Percentiles rank a stretch among this genome's conserved stretches.
Conservation (phyloP, 2,888 invertebrate species). For the Melanophora roralis region DNA sequence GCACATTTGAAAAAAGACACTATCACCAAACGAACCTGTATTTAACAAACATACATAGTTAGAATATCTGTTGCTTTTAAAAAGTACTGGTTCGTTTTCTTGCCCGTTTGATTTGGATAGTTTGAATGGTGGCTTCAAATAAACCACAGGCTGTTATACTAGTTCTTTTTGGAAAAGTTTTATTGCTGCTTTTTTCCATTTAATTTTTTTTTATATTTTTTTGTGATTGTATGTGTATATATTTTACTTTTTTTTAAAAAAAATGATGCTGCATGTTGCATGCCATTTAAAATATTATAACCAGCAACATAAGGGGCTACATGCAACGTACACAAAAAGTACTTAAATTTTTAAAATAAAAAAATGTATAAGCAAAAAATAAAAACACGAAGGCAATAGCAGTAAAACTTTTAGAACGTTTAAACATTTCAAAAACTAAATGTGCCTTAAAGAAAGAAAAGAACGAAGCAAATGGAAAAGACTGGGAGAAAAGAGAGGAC, state of each 20-base stretch:
- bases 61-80: slow-evolving; percentile 45
- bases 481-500: slow-evolving; percentile 9
- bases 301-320: slow-evolving; percentile 37
- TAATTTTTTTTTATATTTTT: not conserved
- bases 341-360: slow-evolving; percentile 67
- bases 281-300: slow-evolving; percentile 59
- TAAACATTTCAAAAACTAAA: slow-evolving; percentile 56
- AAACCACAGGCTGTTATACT: slow-evolving; percentile 44
- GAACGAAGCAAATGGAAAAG: slow-evolving; percentile 10
- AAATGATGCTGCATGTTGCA: slow-evolving; percentile 57
- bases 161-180: slow-evolving; percentile 52
- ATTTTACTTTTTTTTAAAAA: slow-evolving; percentile 17
- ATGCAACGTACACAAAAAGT: slow-evolving; percentile 36
- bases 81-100: too few relatives aligned
- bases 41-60: slow-evolving; percentile 55
- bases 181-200: slow-evolving; percentile 39
- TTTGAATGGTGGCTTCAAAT: slow-evolving; percentile 25
- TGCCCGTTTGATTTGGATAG: slow-evolving; percentile 50
- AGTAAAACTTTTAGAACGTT: slow-evolving; percentile 54
- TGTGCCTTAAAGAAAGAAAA: too few relatives aligned
- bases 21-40: slow-evolving; percentile 53
- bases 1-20: slow-evolving; percentile 1
- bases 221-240: not conserved
- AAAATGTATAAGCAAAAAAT: slow-evolving; percentile 57
- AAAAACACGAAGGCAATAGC: not conserved